phyloP scores from a whole-genome alignment of 2,797 vertebrate genomes.

The Geotria australis region DNA sequence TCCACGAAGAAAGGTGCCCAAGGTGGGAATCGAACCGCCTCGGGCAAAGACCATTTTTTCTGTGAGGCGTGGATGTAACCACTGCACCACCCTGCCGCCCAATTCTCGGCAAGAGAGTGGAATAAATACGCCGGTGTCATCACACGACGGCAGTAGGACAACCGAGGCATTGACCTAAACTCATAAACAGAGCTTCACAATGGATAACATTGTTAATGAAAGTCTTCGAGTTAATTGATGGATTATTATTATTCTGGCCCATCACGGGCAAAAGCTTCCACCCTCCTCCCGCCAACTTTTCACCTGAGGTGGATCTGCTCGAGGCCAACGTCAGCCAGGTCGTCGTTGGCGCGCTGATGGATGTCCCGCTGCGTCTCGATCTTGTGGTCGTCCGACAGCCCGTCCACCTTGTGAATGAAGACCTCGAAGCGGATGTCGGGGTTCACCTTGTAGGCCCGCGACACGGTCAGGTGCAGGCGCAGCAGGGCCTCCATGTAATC shows the following conservation, averaged over 20 bases:
- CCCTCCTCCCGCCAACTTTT: not conserved
- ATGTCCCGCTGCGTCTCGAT: constrained; percentile 98
- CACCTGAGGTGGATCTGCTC: constrained; percentile 97
- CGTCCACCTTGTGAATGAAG: constrained; percentile 99
- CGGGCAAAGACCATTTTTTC: too few relatives aligned
- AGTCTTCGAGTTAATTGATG: too few relatives aligned
- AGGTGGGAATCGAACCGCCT: too few relatives aligned
- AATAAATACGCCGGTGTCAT: too few relatives aligned
- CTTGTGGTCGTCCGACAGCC: constrained; percentile 94
- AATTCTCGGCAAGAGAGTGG: too few relatives aligned
- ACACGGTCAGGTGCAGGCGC: constrained; percentile 83
- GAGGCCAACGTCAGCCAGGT: constrained; percentile 75
- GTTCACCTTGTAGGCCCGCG: constrained; percentile 87
- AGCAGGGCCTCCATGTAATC: constrained; percentile 93
- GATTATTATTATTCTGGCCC: not conserved
- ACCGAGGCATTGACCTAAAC: too few relatives aligned
- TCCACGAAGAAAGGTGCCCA: too few relatives aligned
- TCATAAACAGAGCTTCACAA: too few relatives aligned
- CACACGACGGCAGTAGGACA: too few relatives aligned
- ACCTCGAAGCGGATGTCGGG: constrained; percentile 99
- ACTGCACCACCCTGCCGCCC: too few relatives aligned
- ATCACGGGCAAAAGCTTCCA: not conserved
- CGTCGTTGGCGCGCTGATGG: constrained; percentile 93
- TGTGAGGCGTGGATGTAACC: too few relatives aligned
- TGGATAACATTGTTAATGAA: not conserved